Percentiles rank a stretch among this genome's conserved stretches.
phyloP scores from a whole-genome alignment of 2,797 vertebrate genomes.

The Darevskia nairensis region DNA sequence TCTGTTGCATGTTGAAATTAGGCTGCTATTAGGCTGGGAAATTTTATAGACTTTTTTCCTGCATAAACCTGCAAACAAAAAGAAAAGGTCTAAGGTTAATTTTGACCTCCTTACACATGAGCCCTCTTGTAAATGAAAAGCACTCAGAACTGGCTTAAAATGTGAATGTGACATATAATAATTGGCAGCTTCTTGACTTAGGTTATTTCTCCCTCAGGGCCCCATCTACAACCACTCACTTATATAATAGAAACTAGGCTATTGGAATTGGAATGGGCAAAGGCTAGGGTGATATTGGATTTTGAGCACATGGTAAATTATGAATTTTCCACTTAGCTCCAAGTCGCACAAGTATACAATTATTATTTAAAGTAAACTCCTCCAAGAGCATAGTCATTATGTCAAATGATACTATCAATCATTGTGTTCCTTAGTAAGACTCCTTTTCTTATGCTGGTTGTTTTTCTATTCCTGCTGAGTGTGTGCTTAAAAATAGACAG shows the following conservation, averaged over 20 bases:
- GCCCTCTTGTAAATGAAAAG: background rate
- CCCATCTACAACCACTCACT: conserved; percentile 22
- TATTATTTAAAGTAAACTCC: conserved; percentile 65
- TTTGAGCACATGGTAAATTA: conserved; percentile 46
- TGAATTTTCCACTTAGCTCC: conserved; percentile 38
- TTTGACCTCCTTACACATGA: conserved; percentile 23
- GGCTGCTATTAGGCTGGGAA: conserved; percentile 7
- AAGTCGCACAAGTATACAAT: conserved; percentile 51
- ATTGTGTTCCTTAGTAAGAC: conserved; percentile 68
- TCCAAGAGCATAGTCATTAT: conserved; percentile 61
- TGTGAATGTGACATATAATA: conserved; percentile 34
- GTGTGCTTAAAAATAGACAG: conserved; percentile 73
- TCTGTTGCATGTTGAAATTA: background rate
- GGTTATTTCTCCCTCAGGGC: background rate
- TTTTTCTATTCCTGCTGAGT: conserved; percentile 61
- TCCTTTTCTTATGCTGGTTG: conserved; percentile 62
- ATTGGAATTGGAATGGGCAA: background rate
- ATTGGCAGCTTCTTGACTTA: conserved; percentile 43
- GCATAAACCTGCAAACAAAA: background rate
- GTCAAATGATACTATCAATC: conserved; percentile 71
- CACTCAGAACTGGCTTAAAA: conserved; percentile 14
- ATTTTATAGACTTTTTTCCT: conserved; percentile 38
- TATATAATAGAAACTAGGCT: background rate
- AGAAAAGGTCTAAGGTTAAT: background rate
- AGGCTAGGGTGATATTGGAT: conserved; percentile 1